Evolutionary conservation across 2,797 vertebrate genomes (phyloP).

Genomic region (Otolemur crassicaudatus): DNA sequence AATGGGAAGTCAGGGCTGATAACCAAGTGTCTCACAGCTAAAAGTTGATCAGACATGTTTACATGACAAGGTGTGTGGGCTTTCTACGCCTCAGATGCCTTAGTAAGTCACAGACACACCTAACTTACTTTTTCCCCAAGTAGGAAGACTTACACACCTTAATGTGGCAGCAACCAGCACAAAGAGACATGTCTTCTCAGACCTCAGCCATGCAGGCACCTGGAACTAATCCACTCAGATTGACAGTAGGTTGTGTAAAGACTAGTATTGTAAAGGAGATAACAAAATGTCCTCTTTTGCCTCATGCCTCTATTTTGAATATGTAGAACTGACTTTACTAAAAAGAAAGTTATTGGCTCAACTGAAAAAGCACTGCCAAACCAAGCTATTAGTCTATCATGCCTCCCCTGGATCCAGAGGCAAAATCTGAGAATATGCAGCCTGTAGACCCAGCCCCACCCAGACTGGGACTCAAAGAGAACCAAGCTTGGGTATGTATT

Average conservation of each 20-base stretch:
- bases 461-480: background rate
- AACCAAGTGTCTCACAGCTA: background rate
- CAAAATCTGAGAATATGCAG: background rate
- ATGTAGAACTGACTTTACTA: background rate
- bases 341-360: background rate
- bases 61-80: background rate
- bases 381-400: slow-evolving; percentile 30
- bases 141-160: background rate
- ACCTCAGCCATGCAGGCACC: background rate
- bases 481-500: background rate
- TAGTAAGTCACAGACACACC: background rate
- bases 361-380: background rate
- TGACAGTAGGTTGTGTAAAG: background rate
- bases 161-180: background rate
- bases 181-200: background rate
- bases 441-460: background rate
- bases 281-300: background rate
- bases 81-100: background rate
- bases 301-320: background rate
- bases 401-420: background rate
- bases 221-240: background rate
- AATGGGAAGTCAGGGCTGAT: background rate
- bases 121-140: background rate
- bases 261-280: background rate
- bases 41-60: background rate